These are phyloP conservation scores for Sternarchorhynchus goeldii DNA, from an alignment of 2,797 vertebrate species.

Conservation along the genomic window DNA sequence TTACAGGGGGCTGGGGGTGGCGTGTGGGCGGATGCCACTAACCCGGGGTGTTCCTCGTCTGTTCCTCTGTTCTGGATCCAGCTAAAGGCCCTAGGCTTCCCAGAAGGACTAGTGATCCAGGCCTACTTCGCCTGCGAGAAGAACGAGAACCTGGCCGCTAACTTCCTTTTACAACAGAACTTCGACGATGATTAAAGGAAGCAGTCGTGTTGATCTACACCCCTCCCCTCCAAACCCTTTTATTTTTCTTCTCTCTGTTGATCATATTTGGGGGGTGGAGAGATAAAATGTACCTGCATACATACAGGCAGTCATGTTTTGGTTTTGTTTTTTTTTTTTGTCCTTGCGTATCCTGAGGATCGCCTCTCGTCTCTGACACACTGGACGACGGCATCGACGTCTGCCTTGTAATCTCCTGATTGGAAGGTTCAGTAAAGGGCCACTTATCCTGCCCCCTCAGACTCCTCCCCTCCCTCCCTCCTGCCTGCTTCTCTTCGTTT, in stretches of 20 bases:
- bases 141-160: slow-evolving; percentile 98
- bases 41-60: background rate
- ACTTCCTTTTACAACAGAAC: slow-evolving; percentile 98
- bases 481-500: slow-evolving; percentile 48
- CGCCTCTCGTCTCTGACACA: slow-evolving; percentile 77
- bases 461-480: slow-evolving; percentile 59
- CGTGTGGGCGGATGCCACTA: background rate
- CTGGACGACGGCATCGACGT: slow-evolving; percentile 72
- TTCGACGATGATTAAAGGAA: slow-evolving; percentile 91
- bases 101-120: slow-evolving; percentile 98
- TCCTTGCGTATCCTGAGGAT: slow-evolving; percentile 48
- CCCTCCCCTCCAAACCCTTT: slow-evolving; percentile 63
- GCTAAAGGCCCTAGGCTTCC: slow-evolving; percentile 98
- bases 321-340: slow-evolving; percentile 63
- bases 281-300: slow-evolving; percentile 53
- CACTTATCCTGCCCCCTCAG: slow-evolving; percentile 71
- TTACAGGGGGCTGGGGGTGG: background rate
- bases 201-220: slow-evolving; percentile 60
- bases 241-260: slow-evolving; percentile 74
- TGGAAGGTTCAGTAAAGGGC: slow-evolving; percentile 74
- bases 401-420: slow-evolving; percentile 72
- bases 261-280: slow-evolving; percentile 64
- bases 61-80: slow-evolving; percentile 69
- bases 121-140: slow-evolving; percentile 99
- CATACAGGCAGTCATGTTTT: slow-evolving; percentile 74